Evolutionary conservation across 2,888 invertebrate species (phyloP).

Genomic region (Diarsia mendica): DNA sequence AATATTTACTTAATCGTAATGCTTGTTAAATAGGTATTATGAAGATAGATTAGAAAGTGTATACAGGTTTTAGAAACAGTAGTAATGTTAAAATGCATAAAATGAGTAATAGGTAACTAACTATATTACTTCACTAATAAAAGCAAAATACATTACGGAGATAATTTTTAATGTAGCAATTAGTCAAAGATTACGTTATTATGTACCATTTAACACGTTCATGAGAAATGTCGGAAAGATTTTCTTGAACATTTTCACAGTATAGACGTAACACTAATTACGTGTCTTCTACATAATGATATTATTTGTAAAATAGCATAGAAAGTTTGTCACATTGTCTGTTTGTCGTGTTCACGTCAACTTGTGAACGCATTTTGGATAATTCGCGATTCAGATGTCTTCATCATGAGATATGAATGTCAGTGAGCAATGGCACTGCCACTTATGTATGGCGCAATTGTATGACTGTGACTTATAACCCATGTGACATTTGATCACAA

Average conservation of each 20-base stretch:
- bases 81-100: background rate
- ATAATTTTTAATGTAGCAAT: background rate
- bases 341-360: slow-evolving; percentile 72
- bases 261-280: slow-evolving; percentile 55
- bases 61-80: background rate
- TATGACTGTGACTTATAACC: slow-evolving; percentile 53
- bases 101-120: background rate
- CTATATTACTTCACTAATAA: background rate
- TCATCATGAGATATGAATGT: slow-evolving; percentile 72
- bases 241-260: slow-evolving; percentile 34
- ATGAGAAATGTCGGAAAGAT: slow-evolving; percentile 4
- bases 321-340: slow-evolving; percentile 78
- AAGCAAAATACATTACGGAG: background rate
- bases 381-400: slow-evolving; percentile 78
- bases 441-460: slow-evolving; percentile 53
- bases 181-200: slow-evolving; percentile 20
- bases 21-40: slow-evolving; percentile 2
- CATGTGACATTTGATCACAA: slow-evolving; percentile 54
- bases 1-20: background rate
- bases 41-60: slow-evolving; percentile 15
- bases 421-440: slow-evolving; percentile 65
- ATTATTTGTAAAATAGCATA: slow-evolving; percentile 62
- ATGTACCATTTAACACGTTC: slow-evolving; percentile 13
- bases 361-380: slow-evolving; percentile 73
- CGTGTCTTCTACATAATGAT: slow-evolving; percentile 46